Conservation (phyloP, 2,797 vertebrate species). For the Cyprinodon diabolis region DNA sequence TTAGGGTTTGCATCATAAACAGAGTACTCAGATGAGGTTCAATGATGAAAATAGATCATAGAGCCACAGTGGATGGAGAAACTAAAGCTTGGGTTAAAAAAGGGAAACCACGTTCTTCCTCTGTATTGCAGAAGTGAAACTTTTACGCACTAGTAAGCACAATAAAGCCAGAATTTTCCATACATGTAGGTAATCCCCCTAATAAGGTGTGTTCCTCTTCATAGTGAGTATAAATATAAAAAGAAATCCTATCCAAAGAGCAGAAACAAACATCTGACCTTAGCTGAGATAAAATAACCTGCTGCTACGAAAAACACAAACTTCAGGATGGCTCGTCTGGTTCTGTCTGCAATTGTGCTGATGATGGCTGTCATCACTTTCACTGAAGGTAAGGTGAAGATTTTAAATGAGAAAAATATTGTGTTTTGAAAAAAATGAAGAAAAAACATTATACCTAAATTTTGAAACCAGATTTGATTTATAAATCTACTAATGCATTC, state of each 20-base stretch:
- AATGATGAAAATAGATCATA: neutral
- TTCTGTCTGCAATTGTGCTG: conserved; percentile 59
- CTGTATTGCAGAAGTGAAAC: neutral
- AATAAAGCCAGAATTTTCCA: neutral
- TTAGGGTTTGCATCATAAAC: neutral
- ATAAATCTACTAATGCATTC: too few relatives aligned
- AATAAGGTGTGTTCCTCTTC: neutral
- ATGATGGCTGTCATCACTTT: conserved; percentile 59
- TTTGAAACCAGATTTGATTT: too few relatives aligned
- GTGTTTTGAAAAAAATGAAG: too few relatives aligned
- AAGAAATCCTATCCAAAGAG: neutral
- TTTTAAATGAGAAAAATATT: neutral
- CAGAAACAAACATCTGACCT: conserved; percentile 9
- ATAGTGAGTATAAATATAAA: conserved; percentile 16
- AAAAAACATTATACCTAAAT: too few relatives aligned
- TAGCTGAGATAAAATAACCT: neutral
- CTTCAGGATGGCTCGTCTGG: conserved; percentile 70
- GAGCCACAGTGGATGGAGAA: neutral
- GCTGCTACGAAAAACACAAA: neutral
- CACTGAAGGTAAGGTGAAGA: conserved; percentile 67
- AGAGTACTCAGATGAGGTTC: neutral
- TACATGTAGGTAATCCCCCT: conserved; percentile 2
- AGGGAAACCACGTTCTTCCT: neutral
- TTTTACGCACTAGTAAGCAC: too few relatives aligned
- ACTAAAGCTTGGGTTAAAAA: neutral